Evolutionary conservation across 2,113 vertebrate species (phyloP).

Genomic region (Gopherus flavomarginatus): DNA sequence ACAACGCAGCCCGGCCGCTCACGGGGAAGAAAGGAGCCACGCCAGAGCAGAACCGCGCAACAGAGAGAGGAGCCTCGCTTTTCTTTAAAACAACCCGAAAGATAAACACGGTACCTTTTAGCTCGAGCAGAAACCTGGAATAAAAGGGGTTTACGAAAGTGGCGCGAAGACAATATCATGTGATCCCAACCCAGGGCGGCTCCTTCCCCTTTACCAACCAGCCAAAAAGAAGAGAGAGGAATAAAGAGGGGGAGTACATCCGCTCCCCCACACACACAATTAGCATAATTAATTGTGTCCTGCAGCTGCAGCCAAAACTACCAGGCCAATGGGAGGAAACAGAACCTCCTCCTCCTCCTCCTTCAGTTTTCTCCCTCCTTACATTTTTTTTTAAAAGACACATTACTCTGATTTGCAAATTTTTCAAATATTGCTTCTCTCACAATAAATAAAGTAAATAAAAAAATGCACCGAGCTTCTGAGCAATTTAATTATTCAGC

Average conservation of each 20-base stretch:
- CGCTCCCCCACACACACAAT: conserved; percentile 73
- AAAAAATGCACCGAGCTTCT: background rate
- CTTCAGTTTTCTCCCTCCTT: background rate
- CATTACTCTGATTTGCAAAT: conserved; percentile 58
- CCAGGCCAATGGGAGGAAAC: conserved; percentile 65
- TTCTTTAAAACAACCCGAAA: background rate
- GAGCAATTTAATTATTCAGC: background rate
- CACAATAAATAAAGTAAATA: background rate
- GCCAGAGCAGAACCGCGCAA: too few relatives aligned
- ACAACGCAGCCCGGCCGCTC: conserved; percentile 11
- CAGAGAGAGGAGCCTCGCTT: background rate
- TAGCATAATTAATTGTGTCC: conserved; percentile 86
- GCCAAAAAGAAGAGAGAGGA: conserved; percentile 54
- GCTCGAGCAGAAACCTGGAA: conserved; percentile 74
- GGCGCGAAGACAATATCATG: conserved; percentile 90
- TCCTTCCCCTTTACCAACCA: conserved; percentile 76
- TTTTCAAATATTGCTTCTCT: background rate
- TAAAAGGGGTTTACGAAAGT: conserved; percentile 83
- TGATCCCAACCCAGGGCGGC: conserved; percentile 82
- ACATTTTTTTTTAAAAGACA: conserved; percentile 31
- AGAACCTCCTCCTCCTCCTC: conserved; percentile 31
- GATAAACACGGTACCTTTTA: conserved; percentile 79
- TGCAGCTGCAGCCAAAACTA: conserved; percentile 72
- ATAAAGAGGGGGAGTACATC: conserved; percentile 72
- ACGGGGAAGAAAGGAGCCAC: too few relatives aligned